These are phyloP conservation scores for Chunga burmeisteri DNA, from an alignment of 2,113 vertebrate species.

Conservation along the genomic window DNA sequence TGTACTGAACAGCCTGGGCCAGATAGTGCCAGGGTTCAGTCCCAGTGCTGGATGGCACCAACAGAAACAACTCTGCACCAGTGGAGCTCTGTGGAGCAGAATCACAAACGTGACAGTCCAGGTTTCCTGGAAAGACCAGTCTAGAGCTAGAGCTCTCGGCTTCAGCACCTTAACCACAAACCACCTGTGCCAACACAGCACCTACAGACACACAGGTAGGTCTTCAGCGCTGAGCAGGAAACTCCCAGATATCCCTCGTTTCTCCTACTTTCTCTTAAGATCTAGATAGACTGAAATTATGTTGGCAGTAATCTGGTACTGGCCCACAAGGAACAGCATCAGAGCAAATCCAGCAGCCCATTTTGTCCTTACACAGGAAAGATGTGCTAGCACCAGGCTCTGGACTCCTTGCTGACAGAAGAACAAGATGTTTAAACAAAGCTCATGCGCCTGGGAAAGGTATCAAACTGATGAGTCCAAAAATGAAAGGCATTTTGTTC, in stretches of 20 bases:
- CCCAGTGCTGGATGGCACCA: background rate
- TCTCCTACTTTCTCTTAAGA: background rate
- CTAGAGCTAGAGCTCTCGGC: background rate
- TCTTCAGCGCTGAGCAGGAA: background rate
- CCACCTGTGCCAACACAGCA: background rate
- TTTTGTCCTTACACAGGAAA: background rate
- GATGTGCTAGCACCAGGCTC: background rate
- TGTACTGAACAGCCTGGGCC: background rate
- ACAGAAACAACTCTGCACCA: background rate
- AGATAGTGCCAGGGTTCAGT: fast-evolving
- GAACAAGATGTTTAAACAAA: background rate
- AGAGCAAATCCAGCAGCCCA: background rate
- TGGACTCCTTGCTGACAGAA: background rate
- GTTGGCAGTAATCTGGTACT: background rate
- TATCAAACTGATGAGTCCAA: background rate
- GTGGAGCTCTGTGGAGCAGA: background rate
- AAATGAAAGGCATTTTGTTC: background rate
- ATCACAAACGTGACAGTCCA: background rate
- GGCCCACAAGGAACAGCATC: background rate
- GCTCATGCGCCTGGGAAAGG: background rate
- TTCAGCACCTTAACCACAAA: background rate
- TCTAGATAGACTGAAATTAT: background rate
- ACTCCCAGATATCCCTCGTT: background rate
- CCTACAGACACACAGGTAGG: background rate
- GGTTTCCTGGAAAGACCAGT: background rate